Evolutionary conservation across 2,888 invertebrate species (phyloP).

Genomic region (Drosophila emarginata): DNA sequence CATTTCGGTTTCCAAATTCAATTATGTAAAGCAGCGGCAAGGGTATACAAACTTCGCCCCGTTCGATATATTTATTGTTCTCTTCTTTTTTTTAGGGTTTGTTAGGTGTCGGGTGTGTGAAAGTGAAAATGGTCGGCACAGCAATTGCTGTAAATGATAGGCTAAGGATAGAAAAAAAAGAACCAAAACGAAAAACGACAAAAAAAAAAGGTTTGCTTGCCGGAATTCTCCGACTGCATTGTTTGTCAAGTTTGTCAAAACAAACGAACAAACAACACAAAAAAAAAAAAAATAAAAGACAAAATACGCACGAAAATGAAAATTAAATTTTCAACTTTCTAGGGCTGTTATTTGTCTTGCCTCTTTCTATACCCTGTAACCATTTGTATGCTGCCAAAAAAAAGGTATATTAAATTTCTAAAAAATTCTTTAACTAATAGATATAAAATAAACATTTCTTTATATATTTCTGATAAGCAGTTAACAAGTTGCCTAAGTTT

Average conservation of each 20-base stretch:
- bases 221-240: slow-evolving; percentile 2
- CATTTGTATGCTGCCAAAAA: neutral
- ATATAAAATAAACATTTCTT: too few relatives aligned
- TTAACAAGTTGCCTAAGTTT: too few relatives aligned
- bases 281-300: neutral
- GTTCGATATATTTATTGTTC: too few relatives aligned
- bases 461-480: too few relatives aligned
- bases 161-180: slow-evolving; percentile 18
- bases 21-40: too few relatives aligned
- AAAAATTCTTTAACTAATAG: too few relatives aligned
- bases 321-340: slow-evolving; percentile 38
- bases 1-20: too few relatives aligned
- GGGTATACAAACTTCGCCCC: too few relatives aligned
- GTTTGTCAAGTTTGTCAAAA: slow-evolving; percentile 11
- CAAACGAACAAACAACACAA: neutral
- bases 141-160: slow-evolving; percentile 49
- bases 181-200: slow-evolving; percentile 16
- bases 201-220: slow-evolving; percentile 25
- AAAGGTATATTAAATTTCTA: neutral
- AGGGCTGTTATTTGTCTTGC: slow-evolving; percentile 44
- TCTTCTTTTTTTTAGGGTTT: neutral
- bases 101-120: slow-evolving; percentile 1
- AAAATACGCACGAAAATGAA: neutral
- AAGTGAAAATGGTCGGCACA: slow-evolving; percentile 38
- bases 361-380: slow-evolving; percentile 4